Evolutionary conservation across 2,888 invertebrate species (phyloP).

Genomic region (Nomada fucata): DNA sequence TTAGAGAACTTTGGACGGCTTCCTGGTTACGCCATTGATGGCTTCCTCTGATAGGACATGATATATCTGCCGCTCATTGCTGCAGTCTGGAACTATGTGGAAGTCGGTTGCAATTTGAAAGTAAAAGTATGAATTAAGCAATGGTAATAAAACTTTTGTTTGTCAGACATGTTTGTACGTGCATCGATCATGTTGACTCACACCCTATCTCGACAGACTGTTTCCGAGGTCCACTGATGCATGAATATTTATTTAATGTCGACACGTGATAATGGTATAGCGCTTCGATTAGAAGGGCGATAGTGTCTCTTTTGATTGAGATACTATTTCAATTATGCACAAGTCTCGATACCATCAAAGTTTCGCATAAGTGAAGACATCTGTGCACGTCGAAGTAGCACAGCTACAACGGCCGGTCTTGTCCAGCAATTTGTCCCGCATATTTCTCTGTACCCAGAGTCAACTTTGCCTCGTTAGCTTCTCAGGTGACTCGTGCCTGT

Average conservation of each 20-base stretch:
- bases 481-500: conserved; percentile 60
- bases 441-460: conserved; percentile 35
- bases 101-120: conserved; percentile 68
- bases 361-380: not conserved
- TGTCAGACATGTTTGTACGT: conserved; percentile 25
- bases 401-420: not conserved
- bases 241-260: conserved; percentile 33
- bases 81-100: conserved; percentile 38
- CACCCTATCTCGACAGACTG: not conserved
- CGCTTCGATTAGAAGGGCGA: not conserved
- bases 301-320: not conserved
- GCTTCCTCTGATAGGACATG: conserved; percentile 71
- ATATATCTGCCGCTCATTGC: conserved; percentile 70
- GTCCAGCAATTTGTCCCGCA: conserved; percentile 31
- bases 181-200: conserved; percentile 34
- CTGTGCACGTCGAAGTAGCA: not conserved
- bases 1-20: conserved; percentile 75
- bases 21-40: conserved; percentile 74
- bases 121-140: conserved; percentile 60
- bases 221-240: not conserved
- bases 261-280: not conserved
- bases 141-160: conserved; percentile 51
- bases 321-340: not conserved
- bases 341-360: not conserved
- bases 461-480: conserved; percentile 59